A percentile compares a stretch with the other conserved stretches of the same genome.
phyloP scores from a whole-genome alignment of 2,113 vertebrate species.

The Phaethon lepturus region DNA sequence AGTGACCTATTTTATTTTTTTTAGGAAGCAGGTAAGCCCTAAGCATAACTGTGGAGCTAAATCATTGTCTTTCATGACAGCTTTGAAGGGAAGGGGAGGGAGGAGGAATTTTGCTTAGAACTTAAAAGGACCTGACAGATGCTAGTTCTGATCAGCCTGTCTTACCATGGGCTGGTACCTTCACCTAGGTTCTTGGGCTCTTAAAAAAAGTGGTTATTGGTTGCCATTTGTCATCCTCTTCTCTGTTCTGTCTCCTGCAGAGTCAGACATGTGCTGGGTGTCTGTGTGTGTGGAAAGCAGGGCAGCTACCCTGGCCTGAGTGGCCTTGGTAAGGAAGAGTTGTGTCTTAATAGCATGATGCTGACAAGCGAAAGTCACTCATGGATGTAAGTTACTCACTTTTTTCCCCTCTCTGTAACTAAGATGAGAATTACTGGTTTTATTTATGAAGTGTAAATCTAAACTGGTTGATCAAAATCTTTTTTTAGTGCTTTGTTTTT shows the following conservation, averaged over 20 bases:
- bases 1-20: slow-evolving; percentile 47
- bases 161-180: background rate
- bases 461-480: background rate
- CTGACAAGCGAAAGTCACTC: background rate
- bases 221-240: background rate
- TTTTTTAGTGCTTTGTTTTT: background rate
- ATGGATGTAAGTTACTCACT: background rate
- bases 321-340: background rate
- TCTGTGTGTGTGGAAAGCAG: background rate
- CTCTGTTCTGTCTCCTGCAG: slow-evolving; percentile 7
- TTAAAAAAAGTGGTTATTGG: background rate
- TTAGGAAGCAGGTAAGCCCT: background rate
- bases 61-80: background rate
- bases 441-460: background rate
- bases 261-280: background rate
- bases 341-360: background rate
- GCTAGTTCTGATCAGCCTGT: background rate
- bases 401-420: background rate
- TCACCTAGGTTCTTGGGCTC: background rate
- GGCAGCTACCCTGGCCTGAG: background rate
- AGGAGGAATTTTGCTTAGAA: background rate
- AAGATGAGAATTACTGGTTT: background rate
- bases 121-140: background rate
- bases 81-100: background rate
- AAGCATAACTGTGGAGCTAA: background rate